A percentile compares a stretch with the other conserved stretches of the same genome.
phyloP scores from a whole-genome alignment of 2,888 invertebrate species.

The Pyrochroa serraticornis region DNA sequence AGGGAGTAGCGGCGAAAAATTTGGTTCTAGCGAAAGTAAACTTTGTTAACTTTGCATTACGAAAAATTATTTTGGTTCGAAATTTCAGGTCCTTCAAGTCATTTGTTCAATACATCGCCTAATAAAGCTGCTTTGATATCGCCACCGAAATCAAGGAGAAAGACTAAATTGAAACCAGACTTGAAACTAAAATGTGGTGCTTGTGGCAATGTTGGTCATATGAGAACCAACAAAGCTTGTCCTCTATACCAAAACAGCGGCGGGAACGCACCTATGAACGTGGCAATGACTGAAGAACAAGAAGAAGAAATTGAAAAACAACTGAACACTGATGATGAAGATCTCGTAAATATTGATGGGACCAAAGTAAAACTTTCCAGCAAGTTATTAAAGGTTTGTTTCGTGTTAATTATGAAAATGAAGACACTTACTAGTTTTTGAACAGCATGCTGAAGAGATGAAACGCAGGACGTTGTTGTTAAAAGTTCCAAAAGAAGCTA shows the following conservation, averaged over 20 bases:
- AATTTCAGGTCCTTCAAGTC: constrained; percentile 40
- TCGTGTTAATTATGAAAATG: not conserved
- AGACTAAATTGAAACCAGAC: constrained; percentile 87
- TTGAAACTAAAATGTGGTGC: constrained; percentile 95
- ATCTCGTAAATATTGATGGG: constrained; percentile 91
- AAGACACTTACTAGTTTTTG: not conserved
- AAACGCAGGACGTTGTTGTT: constrained; percentile 77
- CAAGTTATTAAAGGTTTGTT: constrained; percentile 76
- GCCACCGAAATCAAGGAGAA: constrained; percentile 71
- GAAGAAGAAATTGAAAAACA: constrained; percentile 81
- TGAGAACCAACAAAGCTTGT: constrained; percentile 96
- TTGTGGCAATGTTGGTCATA: constrained; percentile 86
- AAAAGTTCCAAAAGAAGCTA: constrained; percentile 79
- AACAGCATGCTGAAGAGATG: constrained; percentile 82
- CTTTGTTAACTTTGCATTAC: not conserved
- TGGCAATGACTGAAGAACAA: constrained; percentile 80
- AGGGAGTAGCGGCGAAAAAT: constrained; percentile 9
- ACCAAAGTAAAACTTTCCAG: constrained; percentile 91
- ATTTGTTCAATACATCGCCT: constrained; percentile 51
- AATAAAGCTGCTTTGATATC: constrained; percentile 59
- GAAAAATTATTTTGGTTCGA: not conserved
- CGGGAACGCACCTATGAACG: constrained; percentile 62
- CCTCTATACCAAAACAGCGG: constrained; percentile 83
- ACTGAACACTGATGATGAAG: constrained; percentile 80
- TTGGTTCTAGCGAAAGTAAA: constrained; percentile 14